Evolutionary conservation across 2,113 vertebrate genomes (phyloP), one percentile per base, ranked within the genome.

Genomic region (Trichomycterus rosablanca): DNA sequence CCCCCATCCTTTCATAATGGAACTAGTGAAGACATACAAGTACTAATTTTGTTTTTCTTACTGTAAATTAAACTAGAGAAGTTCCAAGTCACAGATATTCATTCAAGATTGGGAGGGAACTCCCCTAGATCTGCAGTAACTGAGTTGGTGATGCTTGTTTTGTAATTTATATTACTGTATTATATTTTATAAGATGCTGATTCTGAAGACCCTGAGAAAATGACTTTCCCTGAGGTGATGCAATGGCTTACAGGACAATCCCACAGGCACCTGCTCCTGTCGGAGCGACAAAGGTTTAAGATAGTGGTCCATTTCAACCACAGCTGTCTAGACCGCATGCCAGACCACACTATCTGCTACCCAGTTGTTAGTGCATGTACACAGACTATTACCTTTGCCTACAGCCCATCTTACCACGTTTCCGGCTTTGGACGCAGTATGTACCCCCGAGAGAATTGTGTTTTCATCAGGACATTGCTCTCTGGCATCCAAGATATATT

Each of bases 351-450:
- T 7, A 9, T 66, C 26, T 66, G 53, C 14, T 57, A 49, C 19
- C 28, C 63, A 20, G 3, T 66, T 28, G 53, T 58, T 9, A 65
- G 43, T 23, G 62, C 62, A 64, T 60, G 30, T 22, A 48, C 57
- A 32, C 23, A 46, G 7, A 59, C 56, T 10, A 46, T 46, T 1
- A 46, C 42, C 19, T 34, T 59, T 59, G n/a, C 56, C 56, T 28
- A 46, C 56, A 44, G 56, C 56, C 32, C 56, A 59, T 34, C 30
- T 32, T 32, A n/a, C n/a, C n/a, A n/a, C n/a, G n/a, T n/a, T n/a
- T n/a, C n/a, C n/a, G n/a, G n/a, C n/a, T n/a, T n/a, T n/a, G n/a
- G n/a, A n/a, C n/a, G n/a, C n/a, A n/a, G n/a, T n/a, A n/a, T n/a
- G n/a, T n/a, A n/a, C n/a, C n/a, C n/a, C n/a, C n/a, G n/a, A n/a